Evolutionary conservation across 1,140 invertebrate species (phyloP).

Genomic region (Cataglyphis hispanica): DNA sequence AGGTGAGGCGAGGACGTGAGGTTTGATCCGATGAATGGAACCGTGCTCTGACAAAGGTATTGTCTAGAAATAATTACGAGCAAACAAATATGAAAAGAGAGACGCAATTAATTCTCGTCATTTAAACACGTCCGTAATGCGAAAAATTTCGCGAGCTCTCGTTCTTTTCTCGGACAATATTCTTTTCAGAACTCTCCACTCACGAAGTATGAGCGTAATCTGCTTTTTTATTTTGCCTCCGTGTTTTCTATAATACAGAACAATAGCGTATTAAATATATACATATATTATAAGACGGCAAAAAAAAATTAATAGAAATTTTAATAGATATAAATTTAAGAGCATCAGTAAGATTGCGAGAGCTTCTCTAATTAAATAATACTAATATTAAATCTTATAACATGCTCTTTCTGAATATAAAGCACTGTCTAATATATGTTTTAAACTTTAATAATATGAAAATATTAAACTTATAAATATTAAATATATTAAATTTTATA

Average conservation of each 20-base stretch:
- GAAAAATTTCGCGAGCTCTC: not conserved
- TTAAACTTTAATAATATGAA: not conserved
- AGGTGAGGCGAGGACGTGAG: constrained; percentile 70
- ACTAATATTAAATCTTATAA: too few relatives aligned
- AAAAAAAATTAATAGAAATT: not conserved
- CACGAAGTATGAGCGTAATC: not conserved
- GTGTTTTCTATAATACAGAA: constrained; percentile 6
- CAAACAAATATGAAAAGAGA: not conserved
- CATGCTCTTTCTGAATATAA: too few relatives aligned
- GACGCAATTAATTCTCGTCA: constrained; percentile 11
- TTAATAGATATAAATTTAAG: not conserved
- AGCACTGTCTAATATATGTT: not conserved
- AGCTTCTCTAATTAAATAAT: too few relatives aligned
- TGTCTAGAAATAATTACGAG: constrained; percentile 72
- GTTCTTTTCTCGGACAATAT: constrained; percentile 1
- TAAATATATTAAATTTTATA: constrained; percentile 7
- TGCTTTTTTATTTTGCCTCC: not conserved
- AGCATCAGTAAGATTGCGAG: too few relatives aligned
- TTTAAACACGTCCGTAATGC: not conserved
- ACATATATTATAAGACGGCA: not conserved
- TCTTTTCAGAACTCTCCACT: not conserved
- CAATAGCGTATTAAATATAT: not conserved
- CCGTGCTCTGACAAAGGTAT: constrained; percentile 70
- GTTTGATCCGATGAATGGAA: constrained; percentile 70
- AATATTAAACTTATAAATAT: not conserved